These are phyloP conservation scores for Nemapogon koenigi DNA, from an alignment of 2,888 invertebrate species.

Conservation along the genomic window DNA sequence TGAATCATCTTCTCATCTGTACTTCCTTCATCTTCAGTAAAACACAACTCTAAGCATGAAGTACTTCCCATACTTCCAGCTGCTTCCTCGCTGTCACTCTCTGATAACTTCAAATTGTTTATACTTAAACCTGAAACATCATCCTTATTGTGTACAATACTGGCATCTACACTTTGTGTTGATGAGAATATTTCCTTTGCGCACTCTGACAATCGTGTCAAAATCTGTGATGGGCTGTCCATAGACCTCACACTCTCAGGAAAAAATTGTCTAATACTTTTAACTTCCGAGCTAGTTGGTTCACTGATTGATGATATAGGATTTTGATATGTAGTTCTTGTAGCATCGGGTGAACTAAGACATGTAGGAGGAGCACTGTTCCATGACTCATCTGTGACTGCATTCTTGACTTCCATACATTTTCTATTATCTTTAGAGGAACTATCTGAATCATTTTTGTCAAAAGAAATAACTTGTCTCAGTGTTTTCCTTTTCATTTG, in stretches of 20 bases:
- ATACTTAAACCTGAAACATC: slow-evolving; percentile 48
- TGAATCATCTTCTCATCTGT: slow-evolving; percentile 38
- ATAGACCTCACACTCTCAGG: slow-evolving; percentile 51
- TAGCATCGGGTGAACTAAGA: slow-evolving; percentile 64
- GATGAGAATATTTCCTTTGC: slow-evolving; percentile 60
- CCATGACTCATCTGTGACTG: slow-evolving; percentile 33
- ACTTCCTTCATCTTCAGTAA: slow-evolving; percentile 50
- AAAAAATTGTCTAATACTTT: slow-evolving; percentile 48
- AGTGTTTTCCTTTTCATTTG: slow-evolving; percentile 48
- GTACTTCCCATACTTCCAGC: slow-evolving; percentile 54
- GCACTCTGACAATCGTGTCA: slow-evolving; percentile 51
- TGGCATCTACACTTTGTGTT: slow-evolving; percentile 47
- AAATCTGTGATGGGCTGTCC: slow-evolving; percentile 53
- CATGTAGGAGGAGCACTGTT: slow-evolving; percentile 69
- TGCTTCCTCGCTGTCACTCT: slow-evolving; percentile 55
- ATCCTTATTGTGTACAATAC: slow-evolving; percentile 38
- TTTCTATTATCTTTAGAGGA: slow-evolving; percentile 23
- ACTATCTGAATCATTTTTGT: slow-evolving; percentile 33
- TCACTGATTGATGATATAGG: slow-evolving; percentile 45
- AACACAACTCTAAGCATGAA: slow-evolving; percentile 55
- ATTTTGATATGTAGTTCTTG: slow-evolving; percentile 24
- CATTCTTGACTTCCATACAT: too few relatives aligned
- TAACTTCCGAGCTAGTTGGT: slow-evolving; percentile 50
- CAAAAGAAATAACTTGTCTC: slow-evolving; percentile 58
- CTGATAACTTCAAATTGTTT: slow-evolving; percentile 50